A percentile compares a stretch with the other conserved stretches of the same genome.
Evolutionary conservation across 1,140 invertebrate species (phyloP).

Genomic region (Formica selysi): DNA sequence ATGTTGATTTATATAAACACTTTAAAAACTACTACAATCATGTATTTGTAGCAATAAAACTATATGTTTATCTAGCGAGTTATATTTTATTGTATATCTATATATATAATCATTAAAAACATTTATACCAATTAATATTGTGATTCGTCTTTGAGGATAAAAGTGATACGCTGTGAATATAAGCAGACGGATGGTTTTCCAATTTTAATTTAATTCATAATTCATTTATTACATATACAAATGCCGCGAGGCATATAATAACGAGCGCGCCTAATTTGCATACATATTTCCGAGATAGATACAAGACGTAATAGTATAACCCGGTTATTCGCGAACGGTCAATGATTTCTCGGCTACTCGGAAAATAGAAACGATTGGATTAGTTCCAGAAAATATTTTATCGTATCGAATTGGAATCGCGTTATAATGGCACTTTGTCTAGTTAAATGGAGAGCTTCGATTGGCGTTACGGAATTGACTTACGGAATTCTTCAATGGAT

Average conservation of each 20-base stretch:
- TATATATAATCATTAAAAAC: neutral
- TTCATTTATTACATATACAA: slow-evolving; percentile 25
- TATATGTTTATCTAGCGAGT: neutral
- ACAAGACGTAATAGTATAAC: slow-evolving; percentile 44
- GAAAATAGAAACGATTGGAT: slow-evolving; percentile 61
- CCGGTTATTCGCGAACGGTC: slow-evolving; percentile 20
- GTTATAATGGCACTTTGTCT: slow-evolving; percentile 67
- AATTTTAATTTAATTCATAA: neutral
- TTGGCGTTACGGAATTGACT: slow-evolving; percentile 42
- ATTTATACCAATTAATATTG: neutral
- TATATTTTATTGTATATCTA: neutral
- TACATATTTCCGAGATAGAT: slow-evolving; percentile 45
- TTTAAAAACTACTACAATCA: neutral
- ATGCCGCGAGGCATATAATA: neutral
- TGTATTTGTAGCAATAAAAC: neutral
- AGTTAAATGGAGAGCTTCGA: slow-evolving; percentile 56
- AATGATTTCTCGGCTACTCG: slow-evolving; percentile 33
- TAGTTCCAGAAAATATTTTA: slow-evolving; percentile 62
- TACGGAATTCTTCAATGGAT: slow-evolving; percentile 30
- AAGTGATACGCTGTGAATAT: neutral
- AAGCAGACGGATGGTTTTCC: neutral
- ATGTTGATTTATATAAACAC: neutral
- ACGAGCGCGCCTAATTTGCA: slow-evolving; percentile 38
- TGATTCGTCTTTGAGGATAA: neutral
- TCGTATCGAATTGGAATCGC: slow-evolving; percentile 38